These are phyloP conservation scores for Drosophila repletoides DNA, from an alignment of 1,140 invertebrate species.

Conservation along the genomic window DNA sequence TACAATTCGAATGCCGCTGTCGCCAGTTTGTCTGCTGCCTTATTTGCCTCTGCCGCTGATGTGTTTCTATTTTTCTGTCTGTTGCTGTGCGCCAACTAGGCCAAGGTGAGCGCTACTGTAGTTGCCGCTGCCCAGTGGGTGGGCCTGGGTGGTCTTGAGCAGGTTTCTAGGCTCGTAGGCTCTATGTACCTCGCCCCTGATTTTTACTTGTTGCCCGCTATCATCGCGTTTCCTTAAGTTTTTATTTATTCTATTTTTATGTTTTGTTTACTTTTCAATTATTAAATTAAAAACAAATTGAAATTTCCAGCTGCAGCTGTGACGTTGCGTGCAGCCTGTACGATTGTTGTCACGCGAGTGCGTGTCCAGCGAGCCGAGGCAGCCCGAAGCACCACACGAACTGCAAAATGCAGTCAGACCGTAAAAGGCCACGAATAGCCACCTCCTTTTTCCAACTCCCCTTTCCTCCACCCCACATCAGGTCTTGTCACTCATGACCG, in stretches of 20 bases:
- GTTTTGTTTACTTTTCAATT: not conserved
- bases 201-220: constrained; percentile 4
- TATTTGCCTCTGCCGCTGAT: constrained; percentile 3
- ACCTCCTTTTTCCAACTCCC: too few relatives aligned
- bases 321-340: constrained; percentile 33
- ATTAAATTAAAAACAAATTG: not conserved
- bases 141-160: too few relatives aligned
- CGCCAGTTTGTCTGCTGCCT: constrained; percentile 60
- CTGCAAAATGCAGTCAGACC: too few relatives aligned
- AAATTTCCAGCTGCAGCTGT: constrained; percentile 1
- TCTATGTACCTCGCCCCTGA: too few relatives aligned
- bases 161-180: too few relatives aligned
- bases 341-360: constrained; percentile 69
- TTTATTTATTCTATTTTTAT: not conserved
- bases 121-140: constrained; percentile 1
- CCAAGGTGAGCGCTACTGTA: constrained; percentile 68
- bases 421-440: too few relatives aligned
- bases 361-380: constrained; percentile 11
- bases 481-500: too few relatives aligned
- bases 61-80: not conserved
- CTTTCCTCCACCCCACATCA: too few relatives aligned
- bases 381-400: not conserved
- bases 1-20: constrained; percentile 42
- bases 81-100: constrained; percentile 58
- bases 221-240: too few relatives aligned